Conservation (phyloP, 2,797 vertebrate genomes). For the Threskiornis aethiopicus region DNA sequence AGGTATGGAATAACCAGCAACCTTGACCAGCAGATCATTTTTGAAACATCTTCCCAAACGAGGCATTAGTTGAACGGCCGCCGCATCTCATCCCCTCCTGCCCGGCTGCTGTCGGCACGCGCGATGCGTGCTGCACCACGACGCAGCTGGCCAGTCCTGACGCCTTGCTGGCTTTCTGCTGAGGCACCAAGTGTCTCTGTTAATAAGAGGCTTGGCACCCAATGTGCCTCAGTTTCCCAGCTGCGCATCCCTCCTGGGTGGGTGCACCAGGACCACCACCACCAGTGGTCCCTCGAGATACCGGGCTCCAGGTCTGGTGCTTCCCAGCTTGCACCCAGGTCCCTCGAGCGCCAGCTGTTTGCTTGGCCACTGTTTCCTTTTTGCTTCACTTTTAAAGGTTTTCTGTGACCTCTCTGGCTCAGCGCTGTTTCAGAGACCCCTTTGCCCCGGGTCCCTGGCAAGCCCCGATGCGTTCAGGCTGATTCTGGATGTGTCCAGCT, state of each 20-base stretch:
- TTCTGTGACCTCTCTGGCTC: not conserved
- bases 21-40: not conserved
- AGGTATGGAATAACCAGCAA: not conserved
- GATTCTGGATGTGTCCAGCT: not conserved
- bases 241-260: not conserved
- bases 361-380: not conserved
- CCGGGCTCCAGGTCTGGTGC: not conserved
- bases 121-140: not conserved
- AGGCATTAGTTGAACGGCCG: not conserved
- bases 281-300: not conserved
- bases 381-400: not conserved
- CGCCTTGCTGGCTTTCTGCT: not conserved
- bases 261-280: no score
- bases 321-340: not conserved
- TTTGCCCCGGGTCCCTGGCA: not conserved
- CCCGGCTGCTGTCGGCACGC: not conserved
- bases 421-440: not conserved
- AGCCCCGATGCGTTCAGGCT: not conserved
- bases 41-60: not conserved
- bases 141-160: not conserved
- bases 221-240: not conserved
- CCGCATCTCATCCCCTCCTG: no score
- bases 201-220: no score
- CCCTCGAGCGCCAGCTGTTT: not conserved
- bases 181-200: no score